Evolutionary conservation across 2,113 vertebrate genomes (phyloP), one percentile per base, ranked within the genome.

Genomic region (Microcebus ravelobensis): DNA sequence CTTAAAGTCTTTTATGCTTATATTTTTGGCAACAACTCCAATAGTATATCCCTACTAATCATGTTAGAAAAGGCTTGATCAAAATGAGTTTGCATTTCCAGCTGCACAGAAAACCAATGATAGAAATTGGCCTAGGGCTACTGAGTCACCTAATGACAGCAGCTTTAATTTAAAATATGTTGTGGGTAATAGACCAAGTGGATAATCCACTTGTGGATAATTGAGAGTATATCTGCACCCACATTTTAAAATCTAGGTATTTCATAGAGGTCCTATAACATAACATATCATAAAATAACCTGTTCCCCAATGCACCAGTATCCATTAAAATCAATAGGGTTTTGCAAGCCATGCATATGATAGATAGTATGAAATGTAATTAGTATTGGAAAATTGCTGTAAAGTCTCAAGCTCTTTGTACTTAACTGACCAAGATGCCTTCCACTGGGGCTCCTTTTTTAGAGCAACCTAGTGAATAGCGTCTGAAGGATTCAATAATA

Each of bases 341-440:
- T 98, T 98, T 98, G 96, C 96, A 98, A 98, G 95, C 96, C 77
- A 85, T 98, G 98, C 98, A 98, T 98, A 98, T 96, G 97, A 97
- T 97, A 98, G 91, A 97, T 97, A 96, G 97, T 97, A 92, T 57
- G 50, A 97, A 98, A 98, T 96, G 95, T 97, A 98, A 98, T 98
- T 98, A 97, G 97, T 98, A 98, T 98, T 97, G 98, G 96, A 97
- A 97, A 97, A 97, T 97, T 96, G 94, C 97, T 97, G 87, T 97
- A 94, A 97, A 97, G 96, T 96, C 92, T 95, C 94, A 85, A 97
- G 96, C 92, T 97, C 96, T 98, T 94, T 97, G 94, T 97, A 96
- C 92, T 95, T 96, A 96, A 97, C 96, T 93, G 97, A 97, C 96
- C 77, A 48, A 91, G 65, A 90, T 96, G 91, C 96, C 96, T 97